phyloP scores from a whole-genome alignment of 2,113 vertebrate genomes.

The Festucalex cinctus region DNA sequence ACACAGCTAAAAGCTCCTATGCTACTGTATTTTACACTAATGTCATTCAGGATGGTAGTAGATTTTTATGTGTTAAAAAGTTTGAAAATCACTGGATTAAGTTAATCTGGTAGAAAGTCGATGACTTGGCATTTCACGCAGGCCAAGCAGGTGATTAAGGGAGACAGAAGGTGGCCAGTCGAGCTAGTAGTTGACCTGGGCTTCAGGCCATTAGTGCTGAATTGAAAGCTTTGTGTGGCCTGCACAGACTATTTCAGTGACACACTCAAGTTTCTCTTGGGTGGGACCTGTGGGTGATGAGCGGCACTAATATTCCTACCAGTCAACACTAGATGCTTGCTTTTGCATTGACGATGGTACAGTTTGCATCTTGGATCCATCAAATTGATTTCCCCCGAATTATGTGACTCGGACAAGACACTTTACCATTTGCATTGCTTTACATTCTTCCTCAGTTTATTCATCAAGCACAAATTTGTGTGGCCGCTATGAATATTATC shows the following conservation, averaged over 20 bases:
- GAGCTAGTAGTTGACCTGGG: constrained; percentile 20
- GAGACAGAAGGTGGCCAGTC: constrained; percentile 28
- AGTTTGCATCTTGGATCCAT: background rate
- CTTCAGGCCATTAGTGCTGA: constrained; percentile 38
- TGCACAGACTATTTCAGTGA: constrained; percentile 29
- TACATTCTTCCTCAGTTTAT: background rate
- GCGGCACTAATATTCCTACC: background rate
- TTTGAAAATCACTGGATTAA: background rate
- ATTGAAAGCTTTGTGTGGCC: constrained; percentile 53
- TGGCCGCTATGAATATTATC: background rate
- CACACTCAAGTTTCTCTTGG: constrained; percentile 18
- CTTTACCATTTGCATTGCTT: background rate
- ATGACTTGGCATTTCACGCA: constrained; percentile 14
- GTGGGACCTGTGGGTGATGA: constrained; percentile 10
- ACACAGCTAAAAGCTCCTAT: too few relatives aligned
- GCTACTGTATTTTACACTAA: background rate
- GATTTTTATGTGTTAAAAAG: background rate
- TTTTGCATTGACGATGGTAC: background rate
- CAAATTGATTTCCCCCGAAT: background rate
- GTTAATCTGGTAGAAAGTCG: constrained; percentile 10
- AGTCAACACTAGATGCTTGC: constrained; percentile 5
- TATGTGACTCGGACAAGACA: too few relatives aligned
- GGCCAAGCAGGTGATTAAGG: constrained; percentile 48
- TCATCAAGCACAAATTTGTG: background rate
- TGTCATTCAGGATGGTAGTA: background rate